Evolutionary conservation across 2,113 vertebrate species (phyloP).

Genomic region (Phoenicopterus ruber): DNA sequence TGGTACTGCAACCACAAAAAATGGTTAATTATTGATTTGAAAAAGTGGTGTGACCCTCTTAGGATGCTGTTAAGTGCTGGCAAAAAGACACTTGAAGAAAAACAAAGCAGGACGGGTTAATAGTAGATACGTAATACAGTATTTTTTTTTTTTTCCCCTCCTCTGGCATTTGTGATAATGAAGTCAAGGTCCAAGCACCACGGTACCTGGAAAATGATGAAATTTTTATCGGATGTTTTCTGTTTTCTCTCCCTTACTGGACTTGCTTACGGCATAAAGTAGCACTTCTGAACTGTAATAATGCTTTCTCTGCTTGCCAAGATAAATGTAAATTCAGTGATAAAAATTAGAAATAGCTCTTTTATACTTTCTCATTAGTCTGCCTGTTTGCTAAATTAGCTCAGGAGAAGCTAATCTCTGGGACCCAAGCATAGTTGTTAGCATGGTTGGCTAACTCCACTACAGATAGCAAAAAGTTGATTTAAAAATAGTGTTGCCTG

Average conservation of each 20-base stretch:
- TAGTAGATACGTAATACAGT: neutral
- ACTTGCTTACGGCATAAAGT: neutral
- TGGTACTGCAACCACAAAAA: neutral
- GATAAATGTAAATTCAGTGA: neutral
- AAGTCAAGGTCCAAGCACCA: neutral
- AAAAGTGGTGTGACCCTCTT: neutral
- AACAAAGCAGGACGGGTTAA: neutral
- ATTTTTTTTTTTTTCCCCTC: too few relatives aligned
- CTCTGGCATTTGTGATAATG: neutral
- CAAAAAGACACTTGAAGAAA: neutral
- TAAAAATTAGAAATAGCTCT: neutral
- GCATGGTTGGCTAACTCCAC: neutral
- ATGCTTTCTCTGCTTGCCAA: neutral
- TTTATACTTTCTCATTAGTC: neutral
- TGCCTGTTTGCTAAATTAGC: neutral
- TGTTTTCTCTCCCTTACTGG: neutral
- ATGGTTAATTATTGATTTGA: neutral
- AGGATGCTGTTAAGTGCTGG: neutral
- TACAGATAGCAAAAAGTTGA: neutral
- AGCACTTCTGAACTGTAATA: too few relatives aligned
- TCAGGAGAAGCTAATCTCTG: neutral
- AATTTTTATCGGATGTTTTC: neutral
- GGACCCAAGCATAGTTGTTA: neutral
- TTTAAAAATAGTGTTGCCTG: neutral
- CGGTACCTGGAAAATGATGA: neutral